Evolutionary conservation across 2,888 invertebrate species (phyloP).

Genomic region (Uloborus plumipes): DNA sequence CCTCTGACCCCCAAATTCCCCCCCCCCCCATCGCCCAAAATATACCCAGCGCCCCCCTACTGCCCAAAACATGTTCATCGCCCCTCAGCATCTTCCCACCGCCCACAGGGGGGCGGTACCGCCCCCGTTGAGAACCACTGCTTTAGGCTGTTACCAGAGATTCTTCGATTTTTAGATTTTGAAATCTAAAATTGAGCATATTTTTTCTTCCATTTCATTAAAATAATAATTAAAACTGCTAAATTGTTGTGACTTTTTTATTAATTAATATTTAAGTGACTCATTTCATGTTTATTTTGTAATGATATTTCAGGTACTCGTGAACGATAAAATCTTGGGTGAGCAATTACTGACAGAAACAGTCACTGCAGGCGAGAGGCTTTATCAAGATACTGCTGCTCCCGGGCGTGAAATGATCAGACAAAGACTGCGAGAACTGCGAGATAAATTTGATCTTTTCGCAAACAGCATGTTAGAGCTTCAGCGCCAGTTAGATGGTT

Average conservation of each 20-base stretch:
- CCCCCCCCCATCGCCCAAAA: no score
- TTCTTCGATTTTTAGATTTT: no score
- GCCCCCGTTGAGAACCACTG: no score
- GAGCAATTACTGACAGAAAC: constrained; percentile 83
- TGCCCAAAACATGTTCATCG: no score
- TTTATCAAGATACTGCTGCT: constrained; percentile 93
- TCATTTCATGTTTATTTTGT: background rate
- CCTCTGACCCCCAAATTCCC: no score
- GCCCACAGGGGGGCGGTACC: no score
- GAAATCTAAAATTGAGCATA: no score
- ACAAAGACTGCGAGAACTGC: constrained; percentile 83
- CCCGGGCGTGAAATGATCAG: constrained; percentile 90
- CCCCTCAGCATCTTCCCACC: no score
- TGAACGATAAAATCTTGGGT: constrained; percentile 86
- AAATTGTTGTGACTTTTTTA: background rate
- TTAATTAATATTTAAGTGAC: background rate
- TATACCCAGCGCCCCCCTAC: no score
- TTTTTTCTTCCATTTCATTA: no score
- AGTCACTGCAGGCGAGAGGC: constrained; percentile 84
- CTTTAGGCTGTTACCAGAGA: no score
- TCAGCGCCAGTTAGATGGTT: constrained; percentile 87
- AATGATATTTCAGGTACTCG: constrained; percentile 69
- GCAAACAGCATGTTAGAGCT: constrained; percentile 86
- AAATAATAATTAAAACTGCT: no score
- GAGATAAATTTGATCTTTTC: constrained; percentile 89